Percentiles rank a stretch among this genome's conserved stretches.
Evolutionary conservation across 2,888 invertebrate genomes (phyloP).

Genomic region (Autographa gamma): DNA sequence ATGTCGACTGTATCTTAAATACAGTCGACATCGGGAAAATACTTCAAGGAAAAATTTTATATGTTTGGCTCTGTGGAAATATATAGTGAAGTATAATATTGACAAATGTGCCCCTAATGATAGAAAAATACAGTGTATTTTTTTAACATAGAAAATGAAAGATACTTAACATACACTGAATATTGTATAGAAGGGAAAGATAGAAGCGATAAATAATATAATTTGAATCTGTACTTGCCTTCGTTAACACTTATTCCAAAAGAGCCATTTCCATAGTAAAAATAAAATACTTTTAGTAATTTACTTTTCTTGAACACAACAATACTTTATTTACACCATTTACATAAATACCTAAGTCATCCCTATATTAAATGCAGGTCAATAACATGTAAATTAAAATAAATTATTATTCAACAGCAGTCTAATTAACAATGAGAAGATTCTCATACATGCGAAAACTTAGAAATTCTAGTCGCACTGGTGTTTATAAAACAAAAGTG

Average conservation of each 20-base stretch:
- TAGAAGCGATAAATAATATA: not conserved
- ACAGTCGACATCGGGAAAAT: too few relatives aligned
- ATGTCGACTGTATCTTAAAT: too few relatives aligned
- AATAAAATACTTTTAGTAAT: not conserved
- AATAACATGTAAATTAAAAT: conserved; percentile 37
- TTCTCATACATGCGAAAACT: conserved; percentile 71
- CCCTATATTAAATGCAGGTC: conserved; percentile 60
- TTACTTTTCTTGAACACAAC: not conserved
- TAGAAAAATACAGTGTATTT: too few relatives aligned
- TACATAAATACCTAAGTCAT: not conserved
- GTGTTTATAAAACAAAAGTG: conserved; percentile 83
- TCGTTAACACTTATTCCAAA: not conserved
- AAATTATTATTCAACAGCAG: conserved; percentile 35
- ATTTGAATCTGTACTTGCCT: not conserved
- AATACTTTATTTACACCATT: not conserved
- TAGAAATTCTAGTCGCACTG: conserved; percentile 76
- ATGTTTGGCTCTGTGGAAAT: too few relatives aligned
- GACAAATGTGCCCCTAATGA: too few relatives aligned
- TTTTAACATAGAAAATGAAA: not conserved
- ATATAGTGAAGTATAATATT: too few relatives aligned
- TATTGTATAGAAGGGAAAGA: not conserved
- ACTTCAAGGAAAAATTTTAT: too few relatives aligned
- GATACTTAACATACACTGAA: not conserved
- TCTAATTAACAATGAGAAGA: conserved; percentile 64
- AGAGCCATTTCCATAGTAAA: not conserved